Percentiles rank a stretch among this genome's conserved stretches.
phyloP scores from a whole-genome alignment of 2,113 vertebrate species.

The Pseudorhombus dupliciocellatus region DNA sequence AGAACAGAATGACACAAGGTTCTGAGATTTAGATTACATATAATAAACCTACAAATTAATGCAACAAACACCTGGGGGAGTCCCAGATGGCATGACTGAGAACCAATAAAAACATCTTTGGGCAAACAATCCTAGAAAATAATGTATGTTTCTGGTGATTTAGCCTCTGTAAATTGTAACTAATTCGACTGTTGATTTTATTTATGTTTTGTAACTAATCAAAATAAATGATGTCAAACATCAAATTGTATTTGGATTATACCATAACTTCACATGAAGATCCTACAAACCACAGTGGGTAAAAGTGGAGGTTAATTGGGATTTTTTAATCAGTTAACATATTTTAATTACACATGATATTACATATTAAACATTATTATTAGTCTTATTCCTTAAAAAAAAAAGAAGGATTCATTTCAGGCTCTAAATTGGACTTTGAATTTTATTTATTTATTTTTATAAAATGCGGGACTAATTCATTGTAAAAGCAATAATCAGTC shows the following conservation, averaged over 20 bases:
- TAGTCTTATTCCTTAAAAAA: no score
- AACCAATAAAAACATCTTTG: slow-evolving; percentile 68
- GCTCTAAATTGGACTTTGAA: no score
- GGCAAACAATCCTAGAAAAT: slow-evolving; percentile 59
- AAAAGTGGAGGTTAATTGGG: not conserved
- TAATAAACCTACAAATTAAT: slow-evolving; percentile 22
- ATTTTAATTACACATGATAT: no score
- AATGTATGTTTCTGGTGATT: slow-evolving; percentile 76
- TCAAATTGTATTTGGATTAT: slow-evolving; percentile 35
- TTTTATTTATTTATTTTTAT: no score
- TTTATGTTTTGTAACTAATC: slow-evolving; percentile 87
- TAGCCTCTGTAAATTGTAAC: slow-evolving; percentile 81
- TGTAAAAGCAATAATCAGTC: no score
- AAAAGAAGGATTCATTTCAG: no score
- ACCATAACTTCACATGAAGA: not conserved
- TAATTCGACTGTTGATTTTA: slow-evolving; percentile 83
- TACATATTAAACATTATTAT: no score
- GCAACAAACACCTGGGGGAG: slow-evolving; percentile 50
- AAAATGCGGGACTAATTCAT: no score
- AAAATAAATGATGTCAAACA: slow-evolving; percentile 82
- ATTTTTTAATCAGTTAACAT: no score
- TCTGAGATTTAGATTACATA: slow-evolving; percentile 20
- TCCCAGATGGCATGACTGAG: slow-evolving; percentile 61
- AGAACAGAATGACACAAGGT: slow-evolving; percentile 9
- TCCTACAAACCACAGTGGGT: not conserved